Evolutionary conservation across 2,113 vertebrate genomes (phyloP).

Genomic region (Cyanoderma ruficeps): DNA sequence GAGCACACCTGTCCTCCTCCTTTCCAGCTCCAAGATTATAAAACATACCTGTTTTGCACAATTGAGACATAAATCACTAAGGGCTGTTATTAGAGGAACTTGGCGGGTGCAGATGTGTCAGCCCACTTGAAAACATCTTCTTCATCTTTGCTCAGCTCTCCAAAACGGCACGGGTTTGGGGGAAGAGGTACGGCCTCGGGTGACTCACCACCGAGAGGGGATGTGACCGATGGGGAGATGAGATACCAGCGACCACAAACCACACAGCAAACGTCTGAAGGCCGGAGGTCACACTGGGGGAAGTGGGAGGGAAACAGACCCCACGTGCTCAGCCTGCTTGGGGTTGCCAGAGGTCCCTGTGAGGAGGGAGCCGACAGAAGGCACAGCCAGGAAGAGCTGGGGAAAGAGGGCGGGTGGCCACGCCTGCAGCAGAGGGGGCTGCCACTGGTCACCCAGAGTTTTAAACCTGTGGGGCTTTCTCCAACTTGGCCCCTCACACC

Average conservation of each 20-base stretch:
- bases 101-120: constrained; percentile 1
- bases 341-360: not conserved
- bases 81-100: constrained; percentile 28
- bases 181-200: not conserved
- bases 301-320: not conserved
- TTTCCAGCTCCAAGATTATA: not conserved
- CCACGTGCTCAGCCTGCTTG: not conserved
- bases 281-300: not conserved
- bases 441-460: rapidly evolving
- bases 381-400: not conserved
- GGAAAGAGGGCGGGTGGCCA: rapidly evolving
- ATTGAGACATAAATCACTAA: not conserved
- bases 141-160: not conserved
- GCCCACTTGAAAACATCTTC: not conserved
- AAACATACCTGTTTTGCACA: not conserved
- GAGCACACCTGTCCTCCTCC: not conserved
- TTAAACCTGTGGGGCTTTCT: not conserved
- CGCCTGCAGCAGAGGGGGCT: rapidly evolving
- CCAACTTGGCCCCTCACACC: rapidly evolving
- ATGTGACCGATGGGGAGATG: constrained; percentile 33
- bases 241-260: constrained; percentile 45
- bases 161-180: not conserved
- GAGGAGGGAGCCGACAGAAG: not conserved
- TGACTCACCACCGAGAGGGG: constrained; percentile 40
- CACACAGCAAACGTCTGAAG: constrained; percentile 36